A percentile compares a stretch with the other conserved stretches of the same genome.
Evolutionary conservation across 2,888 invertebrate species (phyloP).

Genomic region (Himalopsyche tibetana): DNA sequence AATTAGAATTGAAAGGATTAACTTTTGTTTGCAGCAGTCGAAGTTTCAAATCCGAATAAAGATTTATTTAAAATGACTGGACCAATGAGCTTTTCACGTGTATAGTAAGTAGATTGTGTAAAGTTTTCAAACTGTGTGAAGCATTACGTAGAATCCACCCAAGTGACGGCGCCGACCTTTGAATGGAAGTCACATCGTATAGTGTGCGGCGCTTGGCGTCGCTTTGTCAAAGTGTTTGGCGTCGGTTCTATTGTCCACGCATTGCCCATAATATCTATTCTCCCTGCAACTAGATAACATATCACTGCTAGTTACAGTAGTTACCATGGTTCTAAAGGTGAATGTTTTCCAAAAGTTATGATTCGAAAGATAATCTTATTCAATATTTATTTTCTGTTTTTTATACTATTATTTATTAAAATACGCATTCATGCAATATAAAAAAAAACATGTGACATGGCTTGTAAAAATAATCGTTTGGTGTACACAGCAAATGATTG

Average conservation of each 20-base stretch:
- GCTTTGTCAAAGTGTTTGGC: conserved; percentile 35
- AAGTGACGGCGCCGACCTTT: conserved; percentile 27
- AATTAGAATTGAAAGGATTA: no score
- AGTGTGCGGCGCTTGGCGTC: conserved; percentile 19
- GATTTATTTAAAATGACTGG: no score
- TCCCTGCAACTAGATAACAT: neutral
- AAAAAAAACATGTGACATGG: no score
- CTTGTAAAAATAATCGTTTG: no score
- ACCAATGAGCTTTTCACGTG: neutral
- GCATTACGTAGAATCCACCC: neutral
- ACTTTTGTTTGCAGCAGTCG: no score
- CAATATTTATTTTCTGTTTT: no score
- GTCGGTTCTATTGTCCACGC: conserved; percentile 42
- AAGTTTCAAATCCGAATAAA: no score
- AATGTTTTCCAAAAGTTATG: neutral
- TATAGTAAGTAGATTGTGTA: neutral
- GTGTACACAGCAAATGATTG: no score
- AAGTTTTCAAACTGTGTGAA: neutral
- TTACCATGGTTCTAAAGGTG: neutral
- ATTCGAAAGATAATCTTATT: no score
- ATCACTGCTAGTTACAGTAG: neutral
- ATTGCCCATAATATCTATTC: conserved; percentile 26
- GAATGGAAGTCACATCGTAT: conserved; percentile 13
- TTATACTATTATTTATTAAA: no score
- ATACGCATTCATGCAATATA: no score